Percentiles rank a stretch among this genome's conserved stretches.
Evolutionary conservation across 2,888 invertebrate species (phyloP).

Genomic region (Lithodes maja): DNA sequence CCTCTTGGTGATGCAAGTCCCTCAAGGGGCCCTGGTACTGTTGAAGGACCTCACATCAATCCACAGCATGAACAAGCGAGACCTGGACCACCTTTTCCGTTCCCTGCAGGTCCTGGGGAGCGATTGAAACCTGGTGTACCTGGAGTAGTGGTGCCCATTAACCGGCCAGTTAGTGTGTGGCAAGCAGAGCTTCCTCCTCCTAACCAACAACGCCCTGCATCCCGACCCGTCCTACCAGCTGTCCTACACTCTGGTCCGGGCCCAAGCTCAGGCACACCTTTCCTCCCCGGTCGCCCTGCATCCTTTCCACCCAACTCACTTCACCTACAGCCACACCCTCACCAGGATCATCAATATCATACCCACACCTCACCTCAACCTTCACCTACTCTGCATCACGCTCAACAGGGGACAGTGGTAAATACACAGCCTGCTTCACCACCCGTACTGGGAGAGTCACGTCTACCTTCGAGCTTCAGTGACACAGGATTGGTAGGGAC

Average conservation of each 20-base stretch:
- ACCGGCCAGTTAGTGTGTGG: slow-evolving; percentile 45
- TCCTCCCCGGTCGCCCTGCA: slow-evolving; percentile 46
- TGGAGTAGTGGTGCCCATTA: slow-evolving; percentile 38
- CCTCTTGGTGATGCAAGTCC: not conserved
- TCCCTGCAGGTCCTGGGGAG: slow-evolving; percentile 1
- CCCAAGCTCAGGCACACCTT: slow-evolving; percentile 54
- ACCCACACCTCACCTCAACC: not conserved
- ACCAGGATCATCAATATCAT: not conserved
- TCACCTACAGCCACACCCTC: not conserved
- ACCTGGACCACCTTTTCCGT: not conserved
- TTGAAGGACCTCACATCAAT: not conserved
- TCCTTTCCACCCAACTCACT: not conserved
- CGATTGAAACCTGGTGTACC: slow-evolving; percentile 23
- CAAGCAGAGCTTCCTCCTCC: not conserved
- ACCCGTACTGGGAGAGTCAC: not conserved
- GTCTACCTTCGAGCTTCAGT: not conserved
- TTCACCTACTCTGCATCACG: not conserved
- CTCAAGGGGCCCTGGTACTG: slow-evolving; percentile 13
- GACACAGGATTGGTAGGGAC: not conserved
- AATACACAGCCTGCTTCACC: not conserved
- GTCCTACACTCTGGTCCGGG: slow-evolving; percentile 51
- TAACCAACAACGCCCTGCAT: not conserved
- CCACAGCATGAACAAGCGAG: not conserved
- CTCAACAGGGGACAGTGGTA: not conserved
- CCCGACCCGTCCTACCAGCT: slow-evolving; percentile 46